phyloP scores from a whole-genome alignment of 2,113 vertebrate genomes.

The Crocuta crocuta region DNA sequence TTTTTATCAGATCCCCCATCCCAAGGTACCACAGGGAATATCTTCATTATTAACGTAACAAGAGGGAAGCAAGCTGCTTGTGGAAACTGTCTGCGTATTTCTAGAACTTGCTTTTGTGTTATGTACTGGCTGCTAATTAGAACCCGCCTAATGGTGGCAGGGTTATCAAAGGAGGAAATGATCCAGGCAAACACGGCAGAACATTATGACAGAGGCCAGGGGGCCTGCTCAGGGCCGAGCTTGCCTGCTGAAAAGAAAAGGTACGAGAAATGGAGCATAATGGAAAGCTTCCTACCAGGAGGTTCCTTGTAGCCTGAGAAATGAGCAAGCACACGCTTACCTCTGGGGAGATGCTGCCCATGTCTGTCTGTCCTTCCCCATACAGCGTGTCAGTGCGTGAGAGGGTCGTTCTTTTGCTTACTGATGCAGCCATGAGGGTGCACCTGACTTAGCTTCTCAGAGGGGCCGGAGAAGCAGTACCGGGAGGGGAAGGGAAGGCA shows the following conservation, averaged over 20 bases:
- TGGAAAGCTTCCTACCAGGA: neutral
- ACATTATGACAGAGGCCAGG: neutral
- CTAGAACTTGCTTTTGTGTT: constrained; percentile 75
- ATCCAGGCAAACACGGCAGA: neutral
- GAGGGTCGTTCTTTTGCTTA: neutral
- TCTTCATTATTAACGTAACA: constrained; percentile 84
- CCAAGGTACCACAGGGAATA: constrained; percentile 72
- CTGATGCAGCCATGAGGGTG: fast-evolving
- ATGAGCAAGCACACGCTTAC: neutral
- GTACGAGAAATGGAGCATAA: neutral
- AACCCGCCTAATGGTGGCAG: constrained; percentile 79
- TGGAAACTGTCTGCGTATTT: constrained; percentile 76
- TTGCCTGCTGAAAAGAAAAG: neutral
- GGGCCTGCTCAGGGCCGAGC: neutral
- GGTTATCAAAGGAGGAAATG: constrained; percentile 58
- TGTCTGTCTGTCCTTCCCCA: neutral
- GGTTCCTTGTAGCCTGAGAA: neutral
- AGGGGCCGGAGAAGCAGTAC: neutral
- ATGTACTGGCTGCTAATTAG: constrained; percentile 82
- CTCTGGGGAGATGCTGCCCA: neutral
- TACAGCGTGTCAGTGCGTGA: fast-evolving
- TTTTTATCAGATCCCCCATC: constrained; percentile 80
- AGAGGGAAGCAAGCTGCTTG: constrained; percentile 56
- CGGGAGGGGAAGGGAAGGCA: neutral
- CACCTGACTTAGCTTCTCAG: neutral